Percentiles rank a stretch among this genome's conserved stretches.
phyloP scores from a whole-genome alignment of 2,113 vertebrate species.

The Melanostigma gelatinosum region DNA sequence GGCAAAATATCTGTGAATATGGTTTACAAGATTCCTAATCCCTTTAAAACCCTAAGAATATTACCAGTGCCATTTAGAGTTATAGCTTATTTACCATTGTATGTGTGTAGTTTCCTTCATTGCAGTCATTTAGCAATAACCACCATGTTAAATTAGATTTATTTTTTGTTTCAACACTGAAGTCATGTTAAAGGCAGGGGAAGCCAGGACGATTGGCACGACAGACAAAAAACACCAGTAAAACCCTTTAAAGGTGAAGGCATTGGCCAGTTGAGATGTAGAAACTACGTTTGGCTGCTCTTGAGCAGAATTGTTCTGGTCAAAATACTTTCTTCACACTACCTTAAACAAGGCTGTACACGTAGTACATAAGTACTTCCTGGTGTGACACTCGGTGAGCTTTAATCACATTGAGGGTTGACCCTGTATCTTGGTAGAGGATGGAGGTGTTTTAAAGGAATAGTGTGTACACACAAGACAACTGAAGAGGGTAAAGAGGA shows the following conservation, averaged over 20 bases:
- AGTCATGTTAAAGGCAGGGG: conserved; percentile 14
- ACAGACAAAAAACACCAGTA: conserved; percentile 16
- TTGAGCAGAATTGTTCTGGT: not conserved
- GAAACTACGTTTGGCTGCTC: conserved; percentile 11
- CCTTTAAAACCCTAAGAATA: conserved; percentile 23
- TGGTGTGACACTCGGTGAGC: not conserved
- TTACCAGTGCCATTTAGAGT: conserved; percentile 52
- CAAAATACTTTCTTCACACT: not conserved
- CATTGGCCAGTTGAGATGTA: conserved; percentile 40
- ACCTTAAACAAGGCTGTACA: conserved; percentile 19
- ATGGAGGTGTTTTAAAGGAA: conserved; percentile 23
- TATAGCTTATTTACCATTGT: conserved; percentile 48
- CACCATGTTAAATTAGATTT: not conserved
- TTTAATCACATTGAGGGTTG: not conserved
- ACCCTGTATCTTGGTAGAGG: conserved; percentile 23
- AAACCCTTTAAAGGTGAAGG: conserved; percentile 33
- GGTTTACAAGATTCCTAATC: conserved; percentile 22
- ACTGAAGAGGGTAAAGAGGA: conserved; percentile 9
- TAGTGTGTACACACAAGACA: conserved; percentile 21
- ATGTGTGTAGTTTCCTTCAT: conserved; percentile 12
- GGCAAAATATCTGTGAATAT: conserved; percentile 25
- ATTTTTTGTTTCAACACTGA: not conserved
- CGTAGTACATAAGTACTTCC: not conserved
- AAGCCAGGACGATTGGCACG: conserved; percentile 39
- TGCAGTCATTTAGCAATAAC: not conserved